Conservation (phyloP, 2,113 vertebrate genomes). For the Corapipo altera region DNA sequence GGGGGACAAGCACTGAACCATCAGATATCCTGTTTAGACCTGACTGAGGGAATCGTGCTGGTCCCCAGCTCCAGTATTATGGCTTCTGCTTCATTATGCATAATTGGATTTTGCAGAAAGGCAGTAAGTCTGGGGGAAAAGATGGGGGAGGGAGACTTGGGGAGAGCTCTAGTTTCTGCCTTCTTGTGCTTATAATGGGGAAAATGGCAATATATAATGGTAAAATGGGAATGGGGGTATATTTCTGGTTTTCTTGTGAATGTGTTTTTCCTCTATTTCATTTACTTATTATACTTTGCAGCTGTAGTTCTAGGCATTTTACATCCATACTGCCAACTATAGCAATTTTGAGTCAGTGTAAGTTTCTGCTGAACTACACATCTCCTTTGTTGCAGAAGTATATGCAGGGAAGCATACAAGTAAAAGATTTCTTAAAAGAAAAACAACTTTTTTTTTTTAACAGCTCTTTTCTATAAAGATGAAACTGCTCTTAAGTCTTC, state of each 20-base stretch:
- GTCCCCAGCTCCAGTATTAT: background rate
- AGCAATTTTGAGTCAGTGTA: background rate
- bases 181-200: background rate
- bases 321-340: background rate
- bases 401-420: background rate
- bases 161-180: background rate
- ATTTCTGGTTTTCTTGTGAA: background rate
- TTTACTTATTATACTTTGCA: background rate
- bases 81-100: background rate
- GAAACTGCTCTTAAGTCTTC: background rate
- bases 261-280: background rate
- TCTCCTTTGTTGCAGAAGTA: background rate
- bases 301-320: background rate
- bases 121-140: background rate
- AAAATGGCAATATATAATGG: background rate
- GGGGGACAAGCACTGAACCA: background rate
- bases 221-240: background rate
- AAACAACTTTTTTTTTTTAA: background rate
- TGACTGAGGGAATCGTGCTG: background rate
- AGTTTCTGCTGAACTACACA: background rate
- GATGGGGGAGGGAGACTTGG: accelerated
- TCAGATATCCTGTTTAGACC: background rate
- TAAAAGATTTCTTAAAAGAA: background rate
- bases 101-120: background rate
- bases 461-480: background rate